These are phyloP conservation scores for Deroplatys truncata DNA, from an alignment of 2,888 invertebrate genomes.

Conservation along the genomic window DNA sequence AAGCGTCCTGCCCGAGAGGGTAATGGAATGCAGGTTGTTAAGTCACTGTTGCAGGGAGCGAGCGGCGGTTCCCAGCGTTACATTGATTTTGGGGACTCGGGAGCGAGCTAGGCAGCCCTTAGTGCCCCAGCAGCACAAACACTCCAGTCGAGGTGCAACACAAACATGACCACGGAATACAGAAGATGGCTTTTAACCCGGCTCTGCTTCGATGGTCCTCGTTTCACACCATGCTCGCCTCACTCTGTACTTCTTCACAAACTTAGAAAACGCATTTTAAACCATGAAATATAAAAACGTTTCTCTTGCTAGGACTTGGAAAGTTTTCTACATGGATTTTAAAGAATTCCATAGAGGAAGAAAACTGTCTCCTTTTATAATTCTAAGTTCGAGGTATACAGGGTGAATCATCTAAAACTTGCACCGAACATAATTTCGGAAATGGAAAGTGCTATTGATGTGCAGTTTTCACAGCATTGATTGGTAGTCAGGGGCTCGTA, in stretches of 20 bases:
- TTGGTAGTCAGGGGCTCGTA: no score
- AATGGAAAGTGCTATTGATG: no score
- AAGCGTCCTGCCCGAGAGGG: no score
- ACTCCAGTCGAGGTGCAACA: background rate
- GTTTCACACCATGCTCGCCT: no score
- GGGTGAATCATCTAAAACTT: no score
- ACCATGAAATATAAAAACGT: background rate
- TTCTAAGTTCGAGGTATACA: background rate
- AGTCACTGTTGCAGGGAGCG: background rate
- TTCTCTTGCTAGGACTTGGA: background rate
- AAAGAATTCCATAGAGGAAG: background rate
- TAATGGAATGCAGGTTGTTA: background rate
- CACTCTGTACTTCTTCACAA: background rate
- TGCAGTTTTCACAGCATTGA: no score
- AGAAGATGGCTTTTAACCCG: background rate
- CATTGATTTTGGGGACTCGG: background rate
- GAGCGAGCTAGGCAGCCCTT: background rate
- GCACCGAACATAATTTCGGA: no score
- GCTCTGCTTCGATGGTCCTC: background rate
- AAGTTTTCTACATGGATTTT: background rate
- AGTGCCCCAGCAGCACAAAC: background rate
- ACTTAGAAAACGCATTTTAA: background rate
- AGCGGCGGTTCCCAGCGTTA: background rate
- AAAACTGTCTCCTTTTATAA: no score
- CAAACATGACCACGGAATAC: background rate